phyloP scores from a whole-genome alignment of 2,888 invertebrate genomes.

The Caenorhabditis sp. region DNA sequence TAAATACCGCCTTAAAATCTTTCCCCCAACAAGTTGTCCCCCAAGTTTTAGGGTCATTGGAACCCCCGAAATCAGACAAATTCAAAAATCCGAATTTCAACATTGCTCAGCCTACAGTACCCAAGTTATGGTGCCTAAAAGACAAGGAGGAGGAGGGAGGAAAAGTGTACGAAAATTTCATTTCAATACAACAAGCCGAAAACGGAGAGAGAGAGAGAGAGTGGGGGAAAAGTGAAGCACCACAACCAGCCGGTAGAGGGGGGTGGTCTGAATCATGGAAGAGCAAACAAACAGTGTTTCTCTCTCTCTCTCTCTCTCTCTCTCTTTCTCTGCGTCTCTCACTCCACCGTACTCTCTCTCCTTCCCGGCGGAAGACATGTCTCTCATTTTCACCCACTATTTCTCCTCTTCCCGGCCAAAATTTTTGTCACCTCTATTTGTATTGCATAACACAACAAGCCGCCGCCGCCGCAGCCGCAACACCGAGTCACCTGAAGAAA shows the following conservation, averaged over 20 bases:
- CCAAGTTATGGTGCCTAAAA: too few relatives aligned
- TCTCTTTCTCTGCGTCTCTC: conserved; percentile 26
- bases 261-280: conserved; percentile 60
- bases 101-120: too few relatives aligned
- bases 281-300: conserved; percentile 57
- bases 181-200: conserved; percentile 20
- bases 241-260: conserved; percentile 12
- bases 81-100: too few relatives aligned
- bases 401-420: neutral
- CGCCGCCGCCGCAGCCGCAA: neutral
- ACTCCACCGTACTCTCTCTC: conserved; percentile 18
- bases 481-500: neutral
- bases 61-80: too few relatives aligned
- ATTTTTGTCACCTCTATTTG: conserved; percentile 20
- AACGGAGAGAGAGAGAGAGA: neutral
- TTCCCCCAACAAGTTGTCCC: too few relatives aligned
- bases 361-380: too few relatives aligned
- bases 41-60: too few relatives aligned
- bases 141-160: too few relatives aligned
- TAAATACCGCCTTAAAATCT: too few relatives aligned
- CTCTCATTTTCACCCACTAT: conserved; percentile 10
- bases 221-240: neutral
- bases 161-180: neutral
- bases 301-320: too few relatives aligned
- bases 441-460: conserved; percentile 49